These are phyloP conservation scores for Junonia oenone DNA, from an alignment of 2,888 invertebrate genomes.

Conservation along the genomic window DNA sequence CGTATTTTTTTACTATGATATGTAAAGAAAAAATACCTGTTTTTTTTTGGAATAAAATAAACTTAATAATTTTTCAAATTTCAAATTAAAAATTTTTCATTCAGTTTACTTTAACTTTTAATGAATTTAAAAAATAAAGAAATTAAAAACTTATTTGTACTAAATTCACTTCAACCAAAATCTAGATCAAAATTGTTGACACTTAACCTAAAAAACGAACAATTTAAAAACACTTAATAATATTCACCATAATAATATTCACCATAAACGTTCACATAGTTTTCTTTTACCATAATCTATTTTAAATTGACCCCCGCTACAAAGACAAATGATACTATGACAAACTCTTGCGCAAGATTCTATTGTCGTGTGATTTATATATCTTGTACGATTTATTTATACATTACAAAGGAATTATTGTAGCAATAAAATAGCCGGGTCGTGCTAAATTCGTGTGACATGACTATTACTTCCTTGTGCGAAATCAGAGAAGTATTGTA, in stretches of 20 bases:
- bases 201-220: too few relatives aligned
- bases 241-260: neutral
- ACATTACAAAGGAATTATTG: neutral
- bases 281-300: neutral
- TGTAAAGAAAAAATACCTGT: too few relatives aligned
- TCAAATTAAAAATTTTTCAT: too few relatives aligned
- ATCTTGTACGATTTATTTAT: neutral
- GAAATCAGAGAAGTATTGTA: neutral
- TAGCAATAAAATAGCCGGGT: neutral
- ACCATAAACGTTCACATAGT: neutral
- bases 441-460: neutral
- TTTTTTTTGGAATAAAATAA: too few relatives aligned
- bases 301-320: neutral
- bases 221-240: neutral
- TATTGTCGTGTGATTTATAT: slow-evolving; percentile 9
- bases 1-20: too few relatives aligned
- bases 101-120: too few relatives aligned
- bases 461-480: neutral
- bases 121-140: too few relatives aligned
- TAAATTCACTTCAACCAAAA: too few relatives aligned
- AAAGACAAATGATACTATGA: slow-evolving; percentile 18
- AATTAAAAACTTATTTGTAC: too few relatives aligned
- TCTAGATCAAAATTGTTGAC: too few relatives aligned
- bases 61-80: too few relatives aligned
- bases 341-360: slow-evolving; percentile 14